These are phyloP conservation scores for Tetragonula carbonaria DNA, from an alignment of 2,888 invertebrate species.

Conservation along the genomic window DNA sequence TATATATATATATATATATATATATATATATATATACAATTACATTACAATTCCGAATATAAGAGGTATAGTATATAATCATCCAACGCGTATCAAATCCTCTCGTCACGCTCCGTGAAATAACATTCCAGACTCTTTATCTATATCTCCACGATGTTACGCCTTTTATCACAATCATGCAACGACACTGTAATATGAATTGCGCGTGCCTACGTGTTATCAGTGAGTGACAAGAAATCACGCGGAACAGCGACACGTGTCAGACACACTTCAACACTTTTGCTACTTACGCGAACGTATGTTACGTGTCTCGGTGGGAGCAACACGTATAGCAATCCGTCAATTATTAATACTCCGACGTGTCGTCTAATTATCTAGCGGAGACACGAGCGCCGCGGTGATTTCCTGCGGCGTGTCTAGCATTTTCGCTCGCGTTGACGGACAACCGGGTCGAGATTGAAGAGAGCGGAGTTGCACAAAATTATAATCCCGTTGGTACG, in stretches of 20 bases:
- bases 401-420: too few species aligned
- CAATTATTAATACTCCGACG: neutral
- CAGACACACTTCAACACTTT: neutral
- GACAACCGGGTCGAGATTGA: slow-evolving; percentile 1
- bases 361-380: neutral
- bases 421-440: neutral
- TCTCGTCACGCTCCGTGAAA: neutral
- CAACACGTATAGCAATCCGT: slow-evolving; percentile 1
- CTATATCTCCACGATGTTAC: neutral
- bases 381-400: neutral
- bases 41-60: too few species aligned
- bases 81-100: too few species aligned
- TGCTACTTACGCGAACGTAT: neutral
- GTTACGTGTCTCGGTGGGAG: neutral
- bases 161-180: neutral
- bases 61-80: too few species aligned
- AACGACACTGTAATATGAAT: neutral
- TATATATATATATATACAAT: too few species aligned
- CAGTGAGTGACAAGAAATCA: neutral
- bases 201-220: too few species aligned
- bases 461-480: slow-evolving; percentile 11
- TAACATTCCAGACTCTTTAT: neutral
- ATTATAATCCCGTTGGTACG: slow-evolving; percentile 43
- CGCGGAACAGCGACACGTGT: neutral
- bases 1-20: too few species aligned